Percentiles rank a stretch among this genome's conserved stretches.
phyloP scores from a whole-genome alignment of 2,113 vertebrate species.

The Boulengeromyrus knoepffleri region DNA sequence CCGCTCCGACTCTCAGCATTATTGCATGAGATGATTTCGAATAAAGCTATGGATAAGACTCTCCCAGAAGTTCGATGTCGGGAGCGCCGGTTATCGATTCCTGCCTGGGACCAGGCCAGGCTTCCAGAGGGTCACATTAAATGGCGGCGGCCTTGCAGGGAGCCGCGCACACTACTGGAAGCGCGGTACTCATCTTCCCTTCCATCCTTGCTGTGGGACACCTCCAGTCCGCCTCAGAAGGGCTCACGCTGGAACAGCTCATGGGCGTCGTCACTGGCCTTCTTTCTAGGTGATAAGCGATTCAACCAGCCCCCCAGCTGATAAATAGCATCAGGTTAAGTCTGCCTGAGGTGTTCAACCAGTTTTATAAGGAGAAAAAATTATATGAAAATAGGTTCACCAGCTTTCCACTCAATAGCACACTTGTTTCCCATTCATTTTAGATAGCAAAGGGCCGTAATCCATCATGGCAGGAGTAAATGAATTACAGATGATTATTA shows the following conservation, averaged over 20 bases:
- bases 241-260: too few species aligned
- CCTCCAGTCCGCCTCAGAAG: background rate
- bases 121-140: background rate
- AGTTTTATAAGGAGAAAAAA: background rate
- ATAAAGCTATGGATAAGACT: background rate
- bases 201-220: background rate
- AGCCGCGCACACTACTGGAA: background rate
- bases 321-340: background rate
- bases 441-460: background rate
- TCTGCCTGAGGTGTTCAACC: background rate
- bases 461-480: background rate
- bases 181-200: background rate
- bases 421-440: background rate
- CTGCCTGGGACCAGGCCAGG: background rate
- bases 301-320: background rate
- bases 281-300: background rate
- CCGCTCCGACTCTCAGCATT: background rate
- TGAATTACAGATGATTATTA: background rate
- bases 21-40: background rate
- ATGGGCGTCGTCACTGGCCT: too few species aligned
- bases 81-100: background rate
- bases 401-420: background rate
- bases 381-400: background rate
- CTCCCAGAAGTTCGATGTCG: background rate
- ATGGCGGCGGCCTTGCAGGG: background rate